Base-by-base conservation (phyloP, 2,888 invertebrate species). In the Chloromyia formosa region DNA sequence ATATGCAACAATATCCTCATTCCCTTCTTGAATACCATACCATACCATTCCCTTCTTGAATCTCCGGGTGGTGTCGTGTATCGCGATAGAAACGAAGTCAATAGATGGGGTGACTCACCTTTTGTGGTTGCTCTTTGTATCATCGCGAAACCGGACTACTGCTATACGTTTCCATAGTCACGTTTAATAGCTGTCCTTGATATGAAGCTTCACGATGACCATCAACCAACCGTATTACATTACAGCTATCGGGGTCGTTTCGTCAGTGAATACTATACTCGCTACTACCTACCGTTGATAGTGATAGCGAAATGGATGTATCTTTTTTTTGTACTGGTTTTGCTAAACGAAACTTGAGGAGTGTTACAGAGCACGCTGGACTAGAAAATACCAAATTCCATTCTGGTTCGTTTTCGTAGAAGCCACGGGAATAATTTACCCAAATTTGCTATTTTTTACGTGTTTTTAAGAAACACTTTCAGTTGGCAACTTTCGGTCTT, bases 141-240 rank as follows among this genome's bases (percentile, higher is more conserved):
- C 18, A 58, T 27, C 60, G 16, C 60, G 10, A 27, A 27, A 60
- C 27, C 27, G 20, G n/a, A 60, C 60, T 20, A 23, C 23, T 60
- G 14, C 23, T 10, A 60, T 27, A 23, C 23, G 27, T 35, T 62
- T 49, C 49, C 49, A 49, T n/a, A 12, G 49, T 62, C n/a, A 5
- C 12, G 12, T 14, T 40, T 42, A 40, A 40, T 62, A 40, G 35
- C 16, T 16, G 40, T 4, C 62, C 62, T 62, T 62, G 62, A 18
- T 35, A 35, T 62, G 62, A 10, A 49, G 49, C 62, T 35, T 62
- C 40, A 23, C 16, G n/a, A 40, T n/a, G 62, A 40, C 62, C 62
- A 62, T 35, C 62, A 62, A 40, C 62, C 40, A 62, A 40, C 62
- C 40, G 16, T 40, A 40, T 62, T 40, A 62, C 62, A 40, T 62